phyloP scores from a whole-genome alignment of 2,113 vertebrate species.

The Hemicordylus capensis region DNA sequence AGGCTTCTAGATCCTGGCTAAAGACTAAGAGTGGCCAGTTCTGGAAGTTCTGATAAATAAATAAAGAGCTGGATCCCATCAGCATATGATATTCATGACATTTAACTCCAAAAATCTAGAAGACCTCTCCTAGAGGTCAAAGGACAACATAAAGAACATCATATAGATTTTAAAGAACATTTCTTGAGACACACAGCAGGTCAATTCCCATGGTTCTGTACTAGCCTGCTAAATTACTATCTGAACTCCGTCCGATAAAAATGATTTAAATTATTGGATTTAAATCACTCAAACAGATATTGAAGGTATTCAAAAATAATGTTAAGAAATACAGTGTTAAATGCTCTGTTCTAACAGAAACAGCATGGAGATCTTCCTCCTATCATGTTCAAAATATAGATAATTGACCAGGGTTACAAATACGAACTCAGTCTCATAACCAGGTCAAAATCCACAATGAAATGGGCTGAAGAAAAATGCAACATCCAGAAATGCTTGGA shows the following conservation, averaged over 20 bases:
- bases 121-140: no score
- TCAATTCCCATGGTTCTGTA: background rate
- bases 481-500: background rate
- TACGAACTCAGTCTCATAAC: background rate
- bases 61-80: no score
- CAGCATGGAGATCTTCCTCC: no score
- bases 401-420: background rate
- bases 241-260: background rate
- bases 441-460: background rate
- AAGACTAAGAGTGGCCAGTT: no score
- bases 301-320: background rate
- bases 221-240: background rate
- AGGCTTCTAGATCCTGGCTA: no score
- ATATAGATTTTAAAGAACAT: no score
- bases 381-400: background rate
- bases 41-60: no score
- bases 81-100: no score
- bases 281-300: background rate
- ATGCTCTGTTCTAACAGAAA: no score
- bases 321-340: background rate
- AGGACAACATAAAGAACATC: no score
- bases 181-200: no score
- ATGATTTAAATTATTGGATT: background rate
- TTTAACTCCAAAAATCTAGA: no score
- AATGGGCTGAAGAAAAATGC: background rate